Percentiles rank a stretch among this genome's conserved stretches.
These are phyloP conservation scores for Columba livia DNA, from an alignment of 2,113 vertebrate species.

Conservation along the genomic window DNA sequence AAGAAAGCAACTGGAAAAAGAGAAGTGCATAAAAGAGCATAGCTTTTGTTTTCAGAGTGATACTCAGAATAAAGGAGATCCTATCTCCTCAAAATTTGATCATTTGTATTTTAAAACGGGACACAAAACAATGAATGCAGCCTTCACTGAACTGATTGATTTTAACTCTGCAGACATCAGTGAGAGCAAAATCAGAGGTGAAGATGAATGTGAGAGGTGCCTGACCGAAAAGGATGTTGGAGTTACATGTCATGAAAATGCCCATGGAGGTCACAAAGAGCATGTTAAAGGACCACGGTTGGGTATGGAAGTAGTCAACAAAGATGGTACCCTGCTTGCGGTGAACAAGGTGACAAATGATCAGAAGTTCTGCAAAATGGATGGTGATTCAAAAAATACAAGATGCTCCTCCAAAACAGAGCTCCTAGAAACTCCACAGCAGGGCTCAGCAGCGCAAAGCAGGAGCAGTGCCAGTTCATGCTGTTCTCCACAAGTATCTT, in stretches of 20 bases:
- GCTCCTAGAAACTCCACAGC: not conserved
- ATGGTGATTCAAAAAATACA: not conserved
- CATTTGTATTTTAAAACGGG: not conserved
- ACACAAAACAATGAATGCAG: not conserved
- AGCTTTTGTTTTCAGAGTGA: not conserved
- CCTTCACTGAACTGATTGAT: not conserved
- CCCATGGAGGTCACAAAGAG: not conserved
- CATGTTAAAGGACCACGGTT: not conserved
- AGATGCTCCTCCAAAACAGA: not conserved
- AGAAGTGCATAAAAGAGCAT: not conserved
- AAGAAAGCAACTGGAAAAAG: not conserved
- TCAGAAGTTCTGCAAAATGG: not conserved
- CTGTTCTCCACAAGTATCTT: not conserved
- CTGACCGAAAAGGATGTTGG: not conserved
- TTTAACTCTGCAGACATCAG: not conserved
- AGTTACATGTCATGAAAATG: not conserved
- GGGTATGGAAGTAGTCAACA: not conserved
- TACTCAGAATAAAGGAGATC: not conserved
- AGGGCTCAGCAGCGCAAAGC: not conserved
- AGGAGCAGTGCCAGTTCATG: not conserved
- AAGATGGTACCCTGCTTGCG: not conserved
- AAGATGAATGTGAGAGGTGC: not conserved
- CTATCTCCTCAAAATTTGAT: not conserved
- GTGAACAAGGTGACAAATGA: not conserved
- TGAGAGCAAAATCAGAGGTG: not conserved